Evolutionary conservation across 2,888 invertebrate species (phyloP).

Genomic region (Synanthedon formicaeformis): DNA sequence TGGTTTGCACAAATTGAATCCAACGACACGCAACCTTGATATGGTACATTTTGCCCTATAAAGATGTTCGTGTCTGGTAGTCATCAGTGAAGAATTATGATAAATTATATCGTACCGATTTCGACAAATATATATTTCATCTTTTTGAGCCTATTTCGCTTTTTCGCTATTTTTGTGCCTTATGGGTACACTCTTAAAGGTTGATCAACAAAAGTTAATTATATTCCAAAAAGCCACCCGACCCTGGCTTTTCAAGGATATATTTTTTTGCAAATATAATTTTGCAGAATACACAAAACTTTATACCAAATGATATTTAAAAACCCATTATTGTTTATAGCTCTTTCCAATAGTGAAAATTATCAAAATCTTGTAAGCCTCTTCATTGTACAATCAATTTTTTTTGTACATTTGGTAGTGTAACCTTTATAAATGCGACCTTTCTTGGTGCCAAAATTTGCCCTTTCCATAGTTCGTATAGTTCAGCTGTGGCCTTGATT

Average conservation of each 20-base stretch:
- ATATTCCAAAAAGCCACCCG: too few relatives aligned
- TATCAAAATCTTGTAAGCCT: conserved; percentile 1
- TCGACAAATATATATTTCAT: too few relatives aligned
- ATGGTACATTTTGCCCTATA: conserved; percentile 16
- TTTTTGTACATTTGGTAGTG: conserved; percentile 6
- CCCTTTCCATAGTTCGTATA: conserved; percentile 11
- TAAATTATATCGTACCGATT: conserved; percentile 14
- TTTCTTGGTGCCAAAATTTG: conserved; percentile 14
- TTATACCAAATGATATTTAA: too few relatives aligned
- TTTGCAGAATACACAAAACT: too few relatives aligned
- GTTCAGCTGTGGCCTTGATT: conserved; percentile 21
- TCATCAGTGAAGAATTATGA: conserved; percentile 24
- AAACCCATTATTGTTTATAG: too few relatives aligned
- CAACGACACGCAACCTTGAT: conserved; percentile 5
- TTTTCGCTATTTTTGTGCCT: too few relatives aligned
- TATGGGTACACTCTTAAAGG: not conserved
- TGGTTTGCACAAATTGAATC: not conserved
- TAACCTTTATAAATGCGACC: conserved; percentile 20
- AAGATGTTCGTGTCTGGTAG: conserved; percentile 27
- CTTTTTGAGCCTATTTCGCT: too few relatives aligned
- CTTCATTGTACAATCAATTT: conserved; percentile 4
- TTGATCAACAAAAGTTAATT: not conserved
- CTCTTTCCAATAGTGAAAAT: too few relatives aligned
- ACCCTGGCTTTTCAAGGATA: too few relatives aligned
- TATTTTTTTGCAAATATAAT: too few relatives aligned